Conservation (phyloP, 2,888 invertebrate species). For the Drosophila melanosoma region DNA sequence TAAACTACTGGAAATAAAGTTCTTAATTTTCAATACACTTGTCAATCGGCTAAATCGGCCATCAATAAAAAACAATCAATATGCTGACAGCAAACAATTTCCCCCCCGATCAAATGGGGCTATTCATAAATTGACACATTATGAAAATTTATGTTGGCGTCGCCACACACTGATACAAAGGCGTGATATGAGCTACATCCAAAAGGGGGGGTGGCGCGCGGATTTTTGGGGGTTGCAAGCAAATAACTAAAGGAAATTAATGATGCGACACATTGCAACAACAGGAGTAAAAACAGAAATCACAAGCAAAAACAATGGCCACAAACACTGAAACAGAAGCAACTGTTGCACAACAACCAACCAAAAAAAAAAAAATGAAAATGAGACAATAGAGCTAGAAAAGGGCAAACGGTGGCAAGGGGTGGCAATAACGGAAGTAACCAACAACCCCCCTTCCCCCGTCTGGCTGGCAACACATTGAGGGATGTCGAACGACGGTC, state of each 20-base stretch:
- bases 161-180: slow-evolving; percentile 33
- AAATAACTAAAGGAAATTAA: slow-evolving; percentile 78
- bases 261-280: slow-evolving; percentile 72
- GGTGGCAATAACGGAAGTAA: slow-evolving; percentile 45
- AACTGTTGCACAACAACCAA: slow-evolving; percentile 62
- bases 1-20: slow-evolving; percentile 28
- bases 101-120: slow-evolving; percentile 55
- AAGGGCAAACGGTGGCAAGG: slow-evolving; percentile 43
- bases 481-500: slow-evolving; percentile 50
- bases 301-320: slow-evolving; percentile 33
- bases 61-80: slow-evolving; percentile 80
- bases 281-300: slow-evolving; percentile 17
- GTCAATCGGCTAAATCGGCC: slow-evolving; percentile 50
- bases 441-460: background rate
- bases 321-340: slow-evolving; percentile 54
- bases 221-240: slow-evolving; percentile 47
- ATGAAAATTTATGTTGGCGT: slow-evolving; percentile 75
- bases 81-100: slow-evolving; percentile 75
- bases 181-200: slow-evolving; percentile 66
- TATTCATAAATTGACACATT: slow-evolving; percentile 80
- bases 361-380: slow-evolving; percentile 10
- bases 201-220: background rate
- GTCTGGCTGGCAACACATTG: slow-evolving; percentile 37
- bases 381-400: slow-evolving; percentile 27
- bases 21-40: slow-evolving; percentile 48